phyloP scores from a whole-genome alignment of 2,888 invertebrate genomes.

The Drosophila barbarae region DNA sequence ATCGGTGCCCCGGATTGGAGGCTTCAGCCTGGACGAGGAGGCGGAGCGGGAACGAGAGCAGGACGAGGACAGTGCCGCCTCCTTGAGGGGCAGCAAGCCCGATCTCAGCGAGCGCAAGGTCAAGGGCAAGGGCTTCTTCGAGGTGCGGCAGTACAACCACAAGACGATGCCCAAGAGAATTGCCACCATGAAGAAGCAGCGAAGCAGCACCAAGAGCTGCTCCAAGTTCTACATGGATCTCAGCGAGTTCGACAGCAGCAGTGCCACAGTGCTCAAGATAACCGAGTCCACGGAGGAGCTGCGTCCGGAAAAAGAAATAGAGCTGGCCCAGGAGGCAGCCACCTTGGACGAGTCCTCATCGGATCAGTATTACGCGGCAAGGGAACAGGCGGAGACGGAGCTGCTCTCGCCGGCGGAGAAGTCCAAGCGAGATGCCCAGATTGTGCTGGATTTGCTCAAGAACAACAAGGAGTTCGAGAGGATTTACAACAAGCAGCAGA shows the following conservation, averaged over 20 bases:
- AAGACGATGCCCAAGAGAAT: constrained; percentile 87
- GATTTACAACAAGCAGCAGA: constrained; percentile 87
- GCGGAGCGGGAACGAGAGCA: constrained; percentile 48
- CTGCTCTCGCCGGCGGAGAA: constrained; percentile 81
- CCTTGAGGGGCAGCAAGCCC: constrained; percentile 63
- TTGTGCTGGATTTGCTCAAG: constrained; percentile 90
- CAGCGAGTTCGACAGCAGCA: constrained; percentile 80
- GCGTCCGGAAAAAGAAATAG: constrained; percentile 47
- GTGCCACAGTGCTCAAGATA: constrained; percentile 81
- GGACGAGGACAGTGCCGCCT: constrained; percentile 59
- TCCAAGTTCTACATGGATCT: constrained; percentile 86
- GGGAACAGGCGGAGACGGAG: constrained; percentile 22
- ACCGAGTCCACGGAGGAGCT: constrained; percentile 84
- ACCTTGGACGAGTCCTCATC: constrained; percentile 43
- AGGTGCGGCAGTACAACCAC: constrained; percentile 84
- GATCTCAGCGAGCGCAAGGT: constrained; percentile 68
- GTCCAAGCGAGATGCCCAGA: constrained; percentile 83
- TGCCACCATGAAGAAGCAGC: constrained; percentile 85
- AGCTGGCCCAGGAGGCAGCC: constrained; percentile 58
- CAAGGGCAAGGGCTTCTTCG: constrained; percentile 79
- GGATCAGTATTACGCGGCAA: constrained; percentile 37
- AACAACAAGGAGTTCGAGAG: constrained; percentile 91
- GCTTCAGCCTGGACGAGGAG: constrained; percentile 64
- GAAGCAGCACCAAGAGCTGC: constrained; percentile 82
- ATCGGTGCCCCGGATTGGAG: constrained; percentile 78